Evolutionary conservation across 2,797 vertebrate species (phyloP).

Genomic region (Mormyrops attenuatus): DNA sequence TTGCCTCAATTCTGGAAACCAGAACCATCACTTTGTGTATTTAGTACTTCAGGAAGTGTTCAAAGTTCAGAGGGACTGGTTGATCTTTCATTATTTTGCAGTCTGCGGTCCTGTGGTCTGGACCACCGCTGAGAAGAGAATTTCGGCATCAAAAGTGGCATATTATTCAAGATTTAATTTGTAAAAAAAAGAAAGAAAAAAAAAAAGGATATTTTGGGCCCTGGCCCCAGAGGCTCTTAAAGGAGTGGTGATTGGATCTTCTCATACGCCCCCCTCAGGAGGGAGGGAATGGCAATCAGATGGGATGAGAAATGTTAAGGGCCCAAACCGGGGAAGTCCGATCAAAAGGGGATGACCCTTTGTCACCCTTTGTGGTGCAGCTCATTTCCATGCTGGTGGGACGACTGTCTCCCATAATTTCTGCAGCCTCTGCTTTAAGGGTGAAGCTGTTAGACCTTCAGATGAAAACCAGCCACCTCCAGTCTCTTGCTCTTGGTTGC

Average conservation of each 20-base stretch:
- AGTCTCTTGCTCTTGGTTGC: background rate
- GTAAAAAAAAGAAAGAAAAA: slow-evolving; percentile 4
- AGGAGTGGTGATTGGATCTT: slow-evolving; percentile 32
- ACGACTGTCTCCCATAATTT: background rate
- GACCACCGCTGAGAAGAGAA: slow-evolving; percentile 29
- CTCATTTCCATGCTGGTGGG: background rate
- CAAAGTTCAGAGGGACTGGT: background rate
- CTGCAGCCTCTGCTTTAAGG: background rate
- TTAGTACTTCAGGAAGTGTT: background rate
- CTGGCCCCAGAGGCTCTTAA: slow-evolving; percentile 23
- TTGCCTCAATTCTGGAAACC: background rate
- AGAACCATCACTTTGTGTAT: background rate
- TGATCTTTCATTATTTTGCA: background rate
- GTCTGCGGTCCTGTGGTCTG: background rate
- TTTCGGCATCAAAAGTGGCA: slow-evolving; percentile 37
- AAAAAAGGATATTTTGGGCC: slow-evolving; percentile 19
- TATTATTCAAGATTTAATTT: slow-evolving; percentile 45
- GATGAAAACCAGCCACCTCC: background rate
- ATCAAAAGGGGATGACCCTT: slow-evolving; percentile 43
- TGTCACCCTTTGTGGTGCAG: background rate
- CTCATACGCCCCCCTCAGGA: slow-evolving; percentile 7
- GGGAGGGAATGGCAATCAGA: slow-evolving; percentile 29
- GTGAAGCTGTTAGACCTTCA: background rate
- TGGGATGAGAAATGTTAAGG: slow-evolving; percentile 27
- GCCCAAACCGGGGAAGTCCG: slow-evolving; percentile 30